Base-by-base conservation (phyloP, 2,797 vertebrate genomes). In the Spheniscus humboldti region DNA sequence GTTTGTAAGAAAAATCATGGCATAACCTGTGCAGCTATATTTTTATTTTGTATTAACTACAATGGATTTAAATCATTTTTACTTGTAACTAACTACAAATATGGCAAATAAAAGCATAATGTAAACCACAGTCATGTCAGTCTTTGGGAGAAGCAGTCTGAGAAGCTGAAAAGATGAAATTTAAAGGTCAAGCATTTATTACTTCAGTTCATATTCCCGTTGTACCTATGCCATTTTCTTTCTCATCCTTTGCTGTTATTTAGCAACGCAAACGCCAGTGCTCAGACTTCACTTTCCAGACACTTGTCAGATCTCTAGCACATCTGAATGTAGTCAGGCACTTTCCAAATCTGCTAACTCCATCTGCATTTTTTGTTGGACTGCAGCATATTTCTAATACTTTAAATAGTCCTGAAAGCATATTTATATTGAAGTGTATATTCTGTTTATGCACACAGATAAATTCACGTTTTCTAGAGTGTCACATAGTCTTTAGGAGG, bases 41-140 rank as follows among this genome's bases (percentile, higher is more conserved):
- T 95, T 92, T 93, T 97, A 89, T 94, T 97, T 97, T 96, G 62
- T 96, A 95, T 97, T 98, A 97, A 96, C 92, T 93, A 84, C 94
- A 81, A 55, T 96, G 94, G 96, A 93, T 97, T 96, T 96, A 66
- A 64, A 41, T 88, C 72, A 72, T 95, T 97, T 93, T 93, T 94
- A 97, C 92, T 86, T 98, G 96, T 97, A 97, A 97, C 97, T 98
- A 98, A 98, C 97, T 94, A 77, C 50, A 77, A 71, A 92, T 95
- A 78, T 71, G 90, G 94, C 95, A 98, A 98, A 98, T 96, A 96
- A 96, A 91, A 97, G 97, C 97, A 93, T 96, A 93, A 93, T 57
- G 33, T 63, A 71, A 96, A 92, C 30, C 75, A 45, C 30, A 86
- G 87, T 71, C 68, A 75, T 55, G 76, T 97, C 96, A 56, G 56